Evolutionary conservation across 92 coral and sea anemone genomes (phyloP).

Genomic region (Actinostola sp.): DNA sequence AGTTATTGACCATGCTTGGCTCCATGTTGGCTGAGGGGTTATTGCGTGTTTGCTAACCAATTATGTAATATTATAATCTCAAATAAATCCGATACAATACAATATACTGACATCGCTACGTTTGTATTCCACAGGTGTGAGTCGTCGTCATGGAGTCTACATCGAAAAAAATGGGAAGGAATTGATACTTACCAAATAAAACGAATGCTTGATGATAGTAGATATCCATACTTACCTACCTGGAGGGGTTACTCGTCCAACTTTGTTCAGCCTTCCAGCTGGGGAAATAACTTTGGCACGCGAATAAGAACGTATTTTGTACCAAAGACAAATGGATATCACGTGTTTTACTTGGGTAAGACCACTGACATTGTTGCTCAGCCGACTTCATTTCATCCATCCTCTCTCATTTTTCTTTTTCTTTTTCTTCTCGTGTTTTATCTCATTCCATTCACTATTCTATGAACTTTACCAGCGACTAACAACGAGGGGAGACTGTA

Average conservation of each 20-base stretch:
- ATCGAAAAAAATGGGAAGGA: conserved; percentile 86
- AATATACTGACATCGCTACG: too few species aligned
- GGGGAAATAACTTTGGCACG: conserved; percentile 84
- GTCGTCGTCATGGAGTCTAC: conserved; percentile 63
- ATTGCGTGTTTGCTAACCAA: too few species aligned
- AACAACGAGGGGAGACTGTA: conserved; percentile 66
- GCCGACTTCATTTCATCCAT: too few species aligned
- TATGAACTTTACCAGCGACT: too few species aligned
- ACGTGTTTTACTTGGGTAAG: conserved; percentile 69
- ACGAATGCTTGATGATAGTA: conserved; percentile 63
- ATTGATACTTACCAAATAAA: conserved; percentile 71
- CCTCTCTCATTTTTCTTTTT: too few species aligned
- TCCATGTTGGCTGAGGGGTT: too few species aligned
- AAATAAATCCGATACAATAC: too few species aligned
- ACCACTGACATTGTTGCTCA: too few species aligned
- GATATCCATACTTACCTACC: conserved; percentile 80
- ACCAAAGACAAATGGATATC: conserved; percentile 70
- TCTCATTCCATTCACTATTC: too few species aligned
- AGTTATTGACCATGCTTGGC: too few species aligned
- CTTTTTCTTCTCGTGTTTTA: too few species aligned
- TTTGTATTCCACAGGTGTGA: conserved; percentile 37
- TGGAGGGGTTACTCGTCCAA: conserved; percentile 51
- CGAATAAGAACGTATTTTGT: conserved; percentile 73
- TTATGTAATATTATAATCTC: too few species aligned
- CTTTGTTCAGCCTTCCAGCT: conserved; percentile 72